phyloP scores from a whole-genome alignment of 2,888 invertebrate genomes.

The Melanophora roralis region DNA sequence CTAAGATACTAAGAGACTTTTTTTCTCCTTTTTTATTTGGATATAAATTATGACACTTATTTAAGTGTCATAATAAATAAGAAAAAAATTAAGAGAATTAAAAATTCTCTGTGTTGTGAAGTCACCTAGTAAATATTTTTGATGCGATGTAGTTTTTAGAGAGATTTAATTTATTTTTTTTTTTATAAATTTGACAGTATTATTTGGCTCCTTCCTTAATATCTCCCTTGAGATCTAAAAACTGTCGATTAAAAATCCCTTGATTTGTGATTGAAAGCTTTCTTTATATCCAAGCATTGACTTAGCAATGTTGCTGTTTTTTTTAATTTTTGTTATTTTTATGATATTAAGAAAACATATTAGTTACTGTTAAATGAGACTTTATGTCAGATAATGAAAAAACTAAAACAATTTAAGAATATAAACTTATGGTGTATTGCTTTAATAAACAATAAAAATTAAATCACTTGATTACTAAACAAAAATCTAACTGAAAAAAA shows the following conservation, averaged over 20 bases:
- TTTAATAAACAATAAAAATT: not conserved
- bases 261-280: conserved; percentile 47
- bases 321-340: not conserved
- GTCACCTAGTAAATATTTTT: too few species aligned
- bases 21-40: too few species aligned
- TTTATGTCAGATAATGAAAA: conserved; percentile 7
- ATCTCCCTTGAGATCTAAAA: too few species aligned
- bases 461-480: conserved; percentile 14
- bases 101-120: too few species aligned
- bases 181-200: too few species aligned
- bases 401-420: not conserved
- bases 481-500: not conserved
- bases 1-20: too few species aligned
- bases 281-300: conserved; percentile 41
- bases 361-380: conserved; percentile 48
- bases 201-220: too few species aligned
- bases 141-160: too few species aligned
- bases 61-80: too few species aligned
- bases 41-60: too few species aligned
- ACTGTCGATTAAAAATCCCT: not conserved
- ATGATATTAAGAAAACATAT: conserved; percentile 46
- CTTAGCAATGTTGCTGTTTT: conserved; percentile 14
- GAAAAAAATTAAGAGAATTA: too few species aligned
- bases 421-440: conserved; percentile 1
- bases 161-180: too few species aligned